Evolutionary conservation across 1,140 invertebrate species (phyloP).

Genomic region (Oedothorax gibbosus): DNA sequence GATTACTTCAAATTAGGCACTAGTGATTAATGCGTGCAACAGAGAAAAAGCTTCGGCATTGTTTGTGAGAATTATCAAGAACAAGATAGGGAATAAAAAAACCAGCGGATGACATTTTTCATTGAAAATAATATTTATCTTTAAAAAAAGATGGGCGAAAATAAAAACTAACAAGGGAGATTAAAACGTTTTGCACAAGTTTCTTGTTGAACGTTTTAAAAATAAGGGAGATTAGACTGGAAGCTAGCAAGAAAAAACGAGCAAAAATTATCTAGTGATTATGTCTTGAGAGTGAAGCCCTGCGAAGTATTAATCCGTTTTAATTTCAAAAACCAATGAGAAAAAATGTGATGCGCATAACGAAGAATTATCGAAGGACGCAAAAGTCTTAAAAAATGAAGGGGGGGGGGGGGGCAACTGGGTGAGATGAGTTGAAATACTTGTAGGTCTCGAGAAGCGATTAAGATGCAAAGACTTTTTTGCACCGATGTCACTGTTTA

Average conservation of each 20-base stretch:
- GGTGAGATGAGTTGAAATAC: conserved; percentile 43
- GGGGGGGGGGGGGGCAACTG: neutral
- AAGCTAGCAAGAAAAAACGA: conserved; percentile 32
- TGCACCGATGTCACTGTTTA: too few relatives aligned
- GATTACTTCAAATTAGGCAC: conserved; percentile 20
- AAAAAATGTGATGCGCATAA: conserved; percentile 48
- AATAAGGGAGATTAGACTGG: conserved; percentile 54
- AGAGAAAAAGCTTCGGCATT: conserved; percentile 14
- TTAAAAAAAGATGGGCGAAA: conserved; percentile 1
- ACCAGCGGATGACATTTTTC: conserved; percentile 1
- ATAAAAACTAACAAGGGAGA: conserved; percentile 56
- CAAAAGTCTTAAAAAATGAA: conserved; percentile 54
- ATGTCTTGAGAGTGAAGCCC: conserved; percentile 53
- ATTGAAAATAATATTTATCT: conserved; percentile 51
- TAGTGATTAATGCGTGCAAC: conserved; percentile 9
- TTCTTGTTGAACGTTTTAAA: conserved; percentile 50
- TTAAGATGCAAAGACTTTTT: conserved; percentile 24
- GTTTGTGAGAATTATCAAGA: conserved; percentile 53
- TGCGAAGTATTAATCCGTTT: conserved; percentile 59
- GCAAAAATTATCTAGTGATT: conserved; percentile 60
- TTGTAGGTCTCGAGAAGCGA: conserved; percentile 29
- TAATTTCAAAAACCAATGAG: conserved; percentile 58
- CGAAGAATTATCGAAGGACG: conserved; percentile 54
- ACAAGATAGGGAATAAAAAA: conserved; percentile 25
- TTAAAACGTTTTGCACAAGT: conserved; percentile 56